Evolutionary conservation across 2,888 invertebrate genomes (phyloP).

Genomic region (Charanyca ferruginea): DNA sequence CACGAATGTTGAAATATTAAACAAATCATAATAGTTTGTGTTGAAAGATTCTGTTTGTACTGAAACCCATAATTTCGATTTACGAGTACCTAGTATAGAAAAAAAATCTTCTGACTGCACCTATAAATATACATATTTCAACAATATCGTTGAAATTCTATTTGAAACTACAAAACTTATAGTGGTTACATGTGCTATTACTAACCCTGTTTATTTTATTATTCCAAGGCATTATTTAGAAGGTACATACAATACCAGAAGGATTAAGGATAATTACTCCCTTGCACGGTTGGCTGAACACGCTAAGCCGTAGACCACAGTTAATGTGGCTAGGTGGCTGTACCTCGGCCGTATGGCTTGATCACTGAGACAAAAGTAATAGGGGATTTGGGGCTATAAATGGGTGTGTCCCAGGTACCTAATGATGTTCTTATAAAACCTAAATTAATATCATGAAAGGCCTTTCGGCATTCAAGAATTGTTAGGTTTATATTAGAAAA

Average conservation of each 20-base stretch:
- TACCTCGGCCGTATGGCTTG: slow-evolving; percentile 15
- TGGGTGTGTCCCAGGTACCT: slow-evolving; percentile 1
- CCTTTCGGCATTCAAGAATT: background rate
- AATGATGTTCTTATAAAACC: background rate
- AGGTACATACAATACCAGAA: slow-evolving; percentile 24
- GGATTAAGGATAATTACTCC: slow-evolving; percentile 51
- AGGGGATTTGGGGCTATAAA: slow-evolving; percentile 39
- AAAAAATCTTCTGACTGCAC: background rate
- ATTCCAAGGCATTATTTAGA: slow-evolving; percentile 18
- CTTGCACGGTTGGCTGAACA: slow-evolving; percentile 22
- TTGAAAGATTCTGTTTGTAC: background rate
- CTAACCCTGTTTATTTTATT: slow-evolving; percentile 21
- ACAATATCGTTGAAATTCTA: slow-evolving; percentile 8
- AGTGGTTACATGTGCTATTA: background rate
- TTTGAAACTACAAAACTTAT: slow-evolving; percentile 16
- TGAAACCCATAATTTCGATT: background rate
- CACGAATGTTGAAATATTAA: background rate
- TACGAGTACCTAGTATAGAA: background rate
- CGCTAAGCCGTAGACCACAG: slow-evolving; percentile 43
- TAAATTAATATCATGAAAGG: background rate
- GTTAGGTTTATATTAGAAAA: no score
- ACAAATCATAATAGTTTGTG: background rate
- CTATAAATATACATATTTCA: background rate
- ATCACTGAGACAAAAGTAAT: slow-evolving; percentile 45
- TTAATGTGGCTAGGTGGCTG: slow-evolving; percentile 25